phyloP scores from a whole-genome alignment of 2,113 vertebrate species.

The Lagopus muta region DNA sequence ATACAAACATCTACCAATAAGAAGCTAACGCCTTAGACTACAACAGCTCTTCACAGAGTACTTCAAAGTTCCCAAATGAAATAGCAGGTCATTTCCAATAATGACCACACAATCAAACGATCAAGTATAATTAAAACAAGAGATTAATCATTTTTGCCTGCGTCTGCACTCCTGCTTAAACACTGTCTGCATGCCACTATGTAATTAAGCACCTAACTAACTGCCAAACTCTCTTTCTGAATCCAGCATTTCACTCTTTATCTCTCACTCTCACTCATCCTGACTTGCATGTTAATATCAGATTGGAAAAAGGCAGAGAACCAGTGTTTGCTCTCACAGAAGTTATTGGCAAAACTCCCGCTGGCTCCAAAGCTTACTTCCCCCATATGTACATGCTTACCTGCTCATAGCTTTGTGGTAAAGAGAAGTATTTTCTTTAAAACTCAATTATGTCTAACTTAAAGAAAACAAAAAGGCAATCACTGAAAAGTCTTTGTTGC shows the following conservation, averaged over 20 bases:
- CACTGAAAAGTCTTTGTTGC: conserved; percentile 41
- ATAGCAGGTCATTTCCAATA: conserved; percentile 58
- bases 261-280: conserved; percentile 11
- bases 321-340: neutral
- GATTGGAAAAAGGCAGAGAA: conserved; percentile 16
- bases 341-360: neutral
- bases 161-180: conserved; percentile 56
- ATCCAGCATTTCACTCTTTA: conserved; percentile 40
- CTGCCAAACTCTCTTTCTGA: conserved; percentile 66
- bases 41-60: neutral
- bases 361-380: neutral
- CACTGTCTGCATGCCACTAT: conserved; percentile 29
- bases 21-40: conserved; percentile 20
- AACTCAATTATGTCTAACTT: neutral
- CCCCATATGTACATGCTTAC: neutral
- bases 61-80: conserved; percentile 51
- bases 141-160: conserved; percentile 58
- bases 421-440: conserved; percentile 39
- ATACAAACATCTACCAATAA: conserved; percentile 24
- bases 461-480: neutral
- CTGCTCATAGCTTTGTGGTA: neutral
- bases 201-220: conserved; percentile 71
- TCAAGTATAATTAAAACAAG: conserved; percentile 48
- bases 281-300: conserved; percentile 77
- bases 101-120: conserved; percentile 41